Conservation (phyloP, 2,888 invertebrate species). For the Elegia similella region DNA sequence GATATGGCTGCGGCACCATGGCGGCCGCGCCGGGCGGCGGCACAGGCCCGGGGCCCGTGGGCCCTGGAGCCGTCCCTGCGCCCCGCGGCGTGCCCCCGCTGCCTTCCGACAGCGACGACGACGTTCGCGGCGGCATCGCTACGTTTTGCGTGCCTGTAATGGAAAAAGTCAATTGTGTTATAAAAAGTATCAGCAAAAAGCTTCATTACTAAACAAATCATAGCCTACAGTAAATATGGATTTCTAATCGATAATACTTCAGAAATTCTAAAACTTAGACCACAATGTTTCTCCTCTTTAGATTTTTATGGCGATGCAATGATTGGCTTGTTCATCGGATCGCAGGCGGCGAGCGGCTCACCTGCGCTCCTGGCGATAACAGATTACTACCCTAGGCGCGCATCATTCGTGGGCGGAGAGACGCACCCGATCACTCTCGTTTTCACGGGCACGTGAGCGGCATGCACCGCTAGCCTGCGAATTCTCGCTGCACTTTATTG, state of each 20-base stretch:
- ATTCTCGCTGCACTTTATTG: constrained; percentile 77
- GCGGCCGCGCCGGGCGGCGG: constrained; percentile 55
- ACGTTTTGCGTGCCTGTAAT: constrained; percentile 92
- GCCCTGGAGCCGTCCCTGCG: constrained; percentile 53
- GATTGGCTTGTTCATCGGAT: neutral
- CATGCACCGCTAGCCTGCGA: constrained; percentile 71
- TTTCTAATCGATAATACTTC: neutral
- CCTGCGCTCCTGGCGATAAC: constrained; percentile 11
- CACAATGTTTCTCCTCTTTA: too few relatives aligned
- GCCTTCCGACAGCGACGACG: constrained; percentile 87
- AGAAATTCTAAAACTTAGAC: too few relatives aligned
- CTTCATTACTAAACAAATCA: neutral
- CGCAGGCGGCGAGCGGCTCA: neutral
- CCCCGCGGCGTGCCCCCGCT: constrained; percentile 46
- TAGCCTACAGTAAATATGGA: neutral
- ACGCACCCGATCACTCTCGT: constrained; percentile 77
- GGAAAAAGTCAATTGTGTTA: constrained; percentile 2
- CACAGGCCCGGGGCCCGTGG: constrained; percentile 49
- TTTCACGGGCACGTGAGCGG: constrained; percentile 74
- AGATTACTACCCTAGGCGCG: constrained; percentile 38
- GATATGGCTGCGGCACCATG: constrained; percentile 69
- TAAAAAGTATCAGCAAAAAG: neutral
- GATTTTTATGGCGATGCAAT: neutral
- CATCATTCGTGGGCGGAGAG: constrained; percentile 74
- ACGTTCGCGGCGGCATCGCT: constrained; percentile 97